Evolutionary conservation across 1,140 invertebrate species (phyloP), one percentile per base, ranked within the genome.

Genomic region (Drosophila miranda): DNA sequence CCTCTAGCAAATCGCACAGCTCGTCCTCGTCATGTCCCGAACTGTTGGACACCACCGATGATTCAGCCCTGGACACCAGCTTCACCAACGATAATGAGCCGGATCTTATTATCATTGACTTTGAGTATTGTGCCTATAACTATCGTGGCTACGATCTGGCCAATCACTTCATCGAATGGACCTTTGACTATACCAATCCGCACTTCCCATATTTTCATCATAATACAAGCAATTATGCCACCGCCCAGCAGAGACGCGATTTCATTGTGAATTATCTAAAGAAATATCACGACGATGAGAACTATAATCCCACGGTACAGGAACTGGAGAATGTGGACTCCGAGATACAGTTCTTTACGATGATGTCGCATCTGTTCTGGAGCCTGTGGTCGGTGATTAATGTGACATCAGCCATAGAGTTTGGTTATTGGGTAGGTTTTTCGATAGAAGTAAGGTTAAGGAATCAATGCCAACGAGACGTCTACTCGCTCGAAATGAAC

Each of bases 81-180:
- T 75, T 88, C 26, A 88, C 52, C 14, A 58, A 45, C 61, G 92
- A 91, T 52, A 73, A 67, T 6, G 93, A 94, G 64, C 92, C 93
- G n/a, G 93, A 94, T 75, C 89, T 97, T 28, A 95, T 95, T 11
- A 93, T 98, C 23, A 97, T 98, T 86, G 97, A 99, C 90, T 98
- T 97, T 91, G 97, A 99, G 91, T 99, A 98, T 89, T 97, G 97
- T 90, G 96, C 96, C 0, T 98, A 98, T 91, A 98, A 98, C 90
- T 97, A 98, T 90, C 92, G 98, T 66, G 97, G 96, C 1, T 99
- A 98, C 92, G 98, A 99, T 92, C 92, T 99, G 57, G 98, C 97
- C 3, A 99, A 99, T 92, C 98, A 99, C 89, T 98, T 99, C 90
- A 94, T 96, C 68, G 98, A 99, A 91, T 99, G 97, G 97, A 94